These are phyloP conservation scores for Glandiceps talaboti DNA, from an alignment of 53 echinoderm and acorn worm species.

Conservation along the genomic window DNA sequence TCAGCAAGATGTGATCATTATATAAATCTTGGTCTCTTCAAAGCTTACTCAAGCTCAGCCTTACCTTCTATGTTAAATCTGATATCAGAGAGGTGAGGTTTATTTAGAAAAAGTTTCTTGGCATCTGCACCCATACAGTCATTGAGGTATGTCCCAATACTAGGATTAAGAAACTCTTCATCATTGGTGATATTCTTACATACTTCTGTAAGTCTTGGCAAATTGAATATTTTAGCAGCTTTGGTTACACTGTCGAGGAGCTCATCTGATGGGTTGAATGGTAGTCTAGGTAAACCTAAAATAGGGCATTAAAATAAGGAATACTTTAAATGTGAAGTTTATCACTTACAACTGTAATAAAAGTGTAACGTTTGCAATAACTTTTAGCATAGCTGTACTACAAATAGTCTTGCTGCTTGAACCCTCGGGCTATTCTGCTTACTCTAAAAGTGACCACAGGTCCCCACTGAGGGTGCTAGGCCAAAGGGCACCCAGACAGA, in stretches of 20 bases:
- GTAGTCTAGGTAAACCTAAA: conserved; percentile 25
- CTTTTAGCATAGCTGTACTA: too few species aligned
- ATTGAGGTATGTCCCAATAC: conserved; percentile 79
- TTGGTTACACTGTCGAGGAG: conserved; percentile 30
- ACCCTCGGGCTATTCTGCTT: too few species aligned
- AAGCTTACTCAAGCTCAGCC: too few species aligned
- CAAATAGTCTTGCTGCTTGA: too few species aligned
- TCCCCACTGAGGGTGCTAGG: too few species aligned
- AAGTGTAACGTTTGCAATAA: too few species aligned
- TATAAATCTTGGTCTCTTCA: too few species aligned
- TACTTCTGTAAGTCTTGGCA: conserved; percentile 38
- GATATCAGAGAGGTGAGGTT: conserved; percentile 45
- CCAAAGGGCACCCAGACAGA: too few species aligned
- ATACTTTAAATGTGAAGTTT: too few species aligned
- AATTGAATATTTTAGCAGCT: conserved; percentile 35
- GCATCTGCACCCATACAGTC: conserved; percentile 35
- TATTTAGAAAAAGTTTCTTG: conserved; percentile 55
- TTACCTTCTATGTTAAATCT: conserved; percentile 68
- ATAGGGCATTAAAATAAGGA: neutral
- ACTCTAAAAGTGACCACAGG: too few species aligned
- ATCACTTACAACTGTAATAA: too few species aligned
- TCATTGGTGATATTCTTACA: conserved; percentile 48
- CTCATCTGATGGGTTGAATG: conserved; percentile 12
- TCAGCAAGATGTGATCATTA: too few species aligned
- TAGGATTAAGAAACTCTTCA: conserved; percentile 66